Evolutionary conservation across 2,888 invertebrate genomes (phyloP).

Genomic region (Chymomyza fuscimana): DNA sequence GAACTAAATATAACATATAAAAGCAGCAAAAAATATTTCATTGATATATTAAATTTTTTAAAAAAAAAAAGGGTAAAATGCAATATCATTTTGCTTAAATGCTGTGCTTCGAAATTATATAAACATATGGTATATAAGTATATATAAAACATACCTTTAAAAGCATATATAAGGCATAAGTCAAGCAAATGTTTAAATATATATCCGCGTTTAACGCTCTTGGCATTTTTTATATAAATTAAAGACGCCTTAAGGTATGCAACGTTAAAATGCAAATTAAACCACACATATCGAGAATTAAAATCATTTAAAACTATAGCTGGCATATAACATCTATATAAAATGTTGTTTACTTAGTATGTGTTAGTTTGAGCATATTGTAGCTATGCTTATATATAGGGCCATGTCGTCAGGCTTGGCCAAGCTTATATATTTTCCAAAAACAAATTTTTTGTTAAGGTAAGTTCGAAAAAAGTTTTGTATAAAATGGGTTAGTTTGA

Average conservation of each 20-base stretch:
- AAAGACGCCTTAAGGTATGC: conserved; percentile 55
- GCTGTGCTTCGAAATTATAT: conserved; percentile 49
- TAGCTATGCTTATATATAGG: neutral
- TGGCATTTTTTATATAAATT: conserved; percentile 33
- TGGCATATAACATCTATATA: neutral
- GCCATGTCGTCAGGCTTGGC: neutral
- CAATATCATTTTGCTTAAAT: conserved; percentile 51
- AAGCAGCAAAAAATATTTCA: conserved; percentile 16
- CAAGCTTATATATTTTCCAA: neutral
- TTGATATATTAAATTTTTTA: neutral
- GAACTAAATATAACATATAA: conserved; percentile 22
- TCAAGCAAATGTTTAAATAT: conserved; percentile 29
- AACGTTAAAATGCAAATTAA: conserved; percentile 48
- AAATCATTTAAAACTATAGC: conserved; percentile 43
- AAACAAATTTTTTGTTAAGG: no score
- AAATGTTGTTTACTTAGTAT: neutral
- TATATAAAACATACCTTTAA: conserved; percentile 22
- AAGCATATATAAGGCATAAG: neutral
- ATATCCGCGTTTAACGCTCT: conserved; percentile 60
- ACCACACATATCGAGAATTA: conserved; percentile 57
- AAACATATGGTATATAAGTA: conserved; percentile 30
- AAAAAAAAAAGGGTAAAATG: conserved; percentile 31
- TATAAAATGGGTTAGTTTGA: no score
- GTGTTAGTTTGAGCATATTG: neutral
- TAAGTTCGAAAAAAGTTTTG: no score